phyloP scores from a whole-genome alignment of 2,797 vertebrate genomes.

The Limosa lapponica region DNA sequence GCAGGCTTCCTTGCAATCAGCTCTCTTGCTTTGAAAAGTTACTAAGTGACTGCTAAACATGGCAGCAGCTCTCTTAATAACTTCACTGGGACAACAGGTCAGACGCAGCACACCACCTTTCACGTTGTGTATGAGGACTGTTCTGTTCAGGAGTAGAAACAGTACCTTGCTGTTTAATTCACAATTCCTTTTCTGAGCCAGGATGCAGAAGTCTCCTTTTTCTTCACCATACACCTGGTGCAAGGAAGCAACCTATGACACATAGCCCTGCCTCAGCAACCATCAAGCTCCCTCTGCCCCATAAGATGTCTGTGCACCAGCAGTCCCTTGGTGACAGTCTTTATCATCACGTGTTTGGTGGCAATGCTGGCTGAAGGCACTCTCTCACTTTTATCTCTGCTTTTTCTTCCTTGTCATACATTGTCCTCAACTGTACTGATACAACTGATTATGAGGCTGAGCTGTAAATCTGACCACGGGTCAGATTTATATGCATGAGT shows the following conservation, averaged over 20 bases:
- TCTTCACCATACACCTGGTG: neutral
- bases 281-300: neutral
- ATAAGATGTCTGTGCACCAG: neutral
- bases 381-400: neutral
- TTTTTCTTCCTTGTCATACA: neutral
- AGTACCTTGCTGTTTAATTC: neutral
- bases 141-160: neutral
- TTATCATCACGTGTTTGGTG: neutral
- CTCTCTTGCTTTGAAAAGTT: neutral
- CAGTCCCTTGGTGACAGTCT: neutral
- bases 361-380: neutral
- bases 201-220: neutral
- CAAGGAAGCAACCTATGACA: neutral
- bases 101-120: neutral
- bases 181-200: neutral
- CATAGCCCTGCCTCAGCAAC: neutral
- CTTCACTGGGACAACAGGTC: fast-evolving
- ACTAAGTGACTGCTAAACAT: neutral
- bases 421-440: neutral
- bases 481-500: too few species aligned
- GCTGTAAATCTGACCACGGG: neutral
- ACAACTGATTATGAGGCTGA: neutral
- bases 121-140: neutral
- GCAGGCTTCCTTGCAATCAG: neutral
- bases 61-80: neutral